Percentiles rank a stretch among this genome's conserved stretches.
These are phyloP conservation scores for Phalloptychus januarius DNA, from an alignment of 2,797 vertebrate genomes.

Conservation along the genomic window DNA sequence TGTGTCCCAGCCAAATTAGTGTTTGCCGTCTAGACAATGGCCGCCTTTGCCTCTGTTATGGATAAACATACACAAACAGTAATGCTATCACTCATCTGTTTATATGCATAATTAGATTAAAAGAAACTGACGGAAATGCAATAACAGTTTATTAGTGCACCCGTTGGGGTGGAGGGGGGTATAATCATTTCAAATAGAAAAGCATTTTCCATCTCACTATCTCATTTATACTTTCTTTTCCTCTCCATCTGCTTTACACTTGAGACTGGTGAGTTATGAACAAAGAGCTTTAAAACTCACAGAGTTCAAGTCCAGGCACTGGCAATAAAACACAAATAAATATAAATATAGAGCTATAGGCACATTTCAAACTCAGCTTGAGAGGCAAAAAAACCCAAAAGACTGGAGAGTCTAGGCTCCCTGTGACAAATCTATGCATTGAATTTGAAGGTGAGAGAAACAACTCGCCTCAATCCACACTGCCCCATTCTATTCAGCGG, in stretches of 20 bases:
- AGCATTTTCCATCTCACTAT: conserved; percentile 76
- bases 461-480: conserved; percentile 58
- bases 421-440: conserved; percentile 55
- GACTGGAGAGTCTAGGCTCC: conserved; percentile 27
- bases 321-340: conserved; percentile 68
- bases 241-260: conserved; percentile 63
- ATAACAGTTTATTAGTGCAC: conserved; percentile 82
- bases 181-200: conserved; percentile 81
- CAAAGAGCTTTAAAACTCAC: conserved; percentile 53
- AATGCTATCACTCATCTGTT: conserved; percentile 73
- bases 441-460: conserved; percentile 70
- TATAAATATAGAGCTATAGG: conserved; percentile 56
- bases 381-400: conserved; percentile 41
- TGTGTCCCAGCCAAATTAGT: conserved; percentile 68
- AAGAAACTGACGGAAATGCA: conserved; percentile 81
- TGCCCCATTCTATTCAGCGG: conserved; percentile 64
- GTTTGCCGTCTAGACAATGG: conserved; percentile 82
- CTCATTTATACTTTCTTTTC: conserved; percentile 76
- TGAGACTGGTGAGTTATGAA: conserved; percentile 59
- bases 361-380: conserved; percentile 22
- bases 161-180: conserved; percentile 54
- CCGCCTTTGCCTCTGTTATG: conserved; percentile 69
- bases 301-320: conserved; percentile 66
- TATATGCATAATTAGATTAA: conserved; percentile 84
- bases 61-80: conserved; percentile 70